These are phyloP conservation scores for Thermophis baileyi DNA, from an alignment of 2,113 vertebrate genomes.

Conservation along the genomic window DNA sequence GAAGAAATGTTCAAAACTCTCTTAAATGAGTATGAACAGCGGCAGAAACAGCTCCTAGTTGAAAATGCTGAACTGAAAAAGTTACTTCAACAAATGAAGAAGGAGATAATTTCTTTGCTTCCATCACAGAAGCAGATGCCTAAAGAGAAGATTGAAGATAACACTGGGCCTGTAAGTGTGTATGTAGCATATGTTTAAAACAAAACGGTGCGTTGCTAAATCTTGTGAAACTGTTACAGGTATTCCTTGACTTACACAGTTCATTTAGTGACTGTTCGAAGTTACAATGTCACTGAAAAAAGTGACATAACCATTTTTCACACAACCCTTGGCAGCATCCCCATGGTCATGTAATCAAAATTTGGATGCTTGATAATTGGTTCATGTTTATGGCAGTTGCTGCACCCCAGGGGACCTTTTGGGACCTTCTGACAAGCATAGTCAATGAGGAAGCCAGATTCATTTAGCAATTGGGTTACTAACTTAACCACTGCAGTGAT, in stretches of 20 bases:
- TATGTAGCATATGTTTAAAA: not conserved
- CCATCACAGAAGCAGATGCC: conserved; percentile 77
- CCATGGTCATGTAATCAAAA: not conserved
- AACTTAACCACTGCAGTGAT: not conserved
- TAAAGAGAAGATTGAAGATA: conserved; percentile 77
- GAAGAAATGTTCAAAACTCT: conserved; percentile 92
- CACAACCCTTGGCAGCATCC: not conserved
- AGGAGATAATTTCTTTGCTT: conserved; percentile 91
- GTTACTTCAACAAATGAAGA: conserved; percentile 96
- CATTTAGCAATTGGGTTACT: not conserved
- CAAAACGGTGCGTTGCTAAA: not conserved
- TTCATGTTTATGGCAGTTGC: not conserved
- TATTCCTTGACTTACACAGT: not conserved
- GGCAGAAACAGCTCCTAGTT: conserved; percentile 83
- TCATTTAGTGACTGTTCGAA: not conserved
- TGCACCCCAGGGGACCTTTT: not conserved
- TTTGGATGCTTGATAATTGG: not conserved
- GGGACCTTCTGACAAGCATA: not conserved
- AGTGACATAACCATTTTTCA: not conserved
- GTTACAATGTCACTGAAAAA: not conserved
- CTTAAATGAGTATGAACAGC: conserved; percentile 84
- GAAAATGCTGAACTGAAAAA: conserved; percentile 96
- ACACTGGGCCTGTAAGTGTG: conserved; percentile 75
- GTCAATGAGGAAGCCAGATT: not conserved
- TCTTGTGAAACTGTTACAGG: not conserved